Evolutionary conservation across 2,797 vertebrate genomes (phyloP), one percentile per base, ranked within the genome.

Genomic region (Ptychobarbus kaznakovi): DNA sequence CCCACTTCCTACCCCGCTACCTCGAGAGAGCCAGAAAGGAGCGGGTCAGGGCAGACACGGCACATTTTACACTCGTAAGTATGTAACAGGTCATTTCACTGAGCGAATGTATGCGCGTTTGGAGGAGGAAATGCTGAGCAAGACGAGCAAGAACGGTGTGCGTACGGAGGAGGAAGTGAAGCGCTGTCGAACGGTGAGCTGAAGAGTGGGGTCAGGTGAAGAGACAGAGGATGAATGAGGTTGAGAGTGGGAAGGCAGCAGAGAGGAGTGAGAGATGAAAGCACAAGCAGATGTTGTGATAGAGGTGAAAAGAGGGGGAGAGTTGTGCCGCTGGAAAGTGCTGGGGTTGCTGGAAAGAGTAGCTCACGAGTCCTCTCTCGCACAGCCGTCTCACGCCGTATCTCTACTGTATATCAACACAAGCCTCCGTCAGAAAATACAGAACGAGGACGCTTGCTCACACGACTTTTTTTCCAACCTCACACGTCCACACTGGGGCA

Each of bases 311-410:
- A 84, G 83, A 88, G 89, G 87, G 89, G 87, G 87, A 85, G 77
- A 42, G 44, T 78, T 85, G 86, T 89, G 82, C 85, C 84, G 83
- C 53, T 90, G 89, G 89, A 90, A 90, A 90, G 80, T 90, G 89
- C 86, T 87, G 84, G 83, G 87, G 89, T 83, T 90, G 87, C 82
- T 88, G 89, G 89, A 90, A 90, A 90, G 81, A 87, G 87, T 87
- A 84, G 44, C 83, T 90, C 89, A 90, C 81, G 25, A 86, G 78
- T 53, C 49, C 13, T 76, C 81, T 66, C 77, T 76, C 78, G n/a
- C 81, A 44, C 66, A 53, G 73, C 22, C 77, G 28, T 74, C 9
- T 80, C 61, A n/a, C 65, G 5, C 35, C 42, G 70, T 75, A 82
- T 88, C 82, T 76, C 51, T 74, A 86, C 68, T 66, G 74, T 86